Conservation (phyloP, 2,113 vertebrate species). For the Hucho hucho region DNA sequence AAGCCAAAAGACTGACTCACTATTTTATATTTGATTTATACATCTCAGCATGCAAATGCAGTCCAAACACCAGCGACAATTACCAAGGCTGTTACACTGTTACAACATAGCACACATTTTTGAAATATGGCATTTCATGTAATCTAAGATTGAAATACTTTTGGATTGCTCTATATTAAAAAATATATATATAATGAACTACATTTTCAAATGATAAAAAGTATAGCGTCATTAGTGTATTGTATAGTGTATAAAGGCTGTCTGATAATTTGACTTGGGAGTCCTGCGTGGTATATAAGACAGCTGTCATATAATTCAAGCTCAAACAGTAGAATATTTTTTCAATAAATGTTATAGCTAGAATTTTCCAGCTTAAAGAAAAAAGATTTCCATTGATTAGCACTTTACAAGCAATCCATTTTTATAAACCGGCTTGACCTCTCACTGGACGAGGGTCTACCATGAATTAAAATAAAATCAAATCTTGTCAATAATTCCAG, state of each 20-base stretch:
- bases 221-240: neutral
- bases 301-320: constrained; percentile 44
- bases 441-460: constrained; percentile 65
- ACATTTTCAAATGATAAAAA: constrained; percentile 3
- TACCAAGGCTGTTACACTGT: constrained; percentile 7
- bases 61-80: constrained; percentile 33
- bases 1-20: constrained; percentile 60
- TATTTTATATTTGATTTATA: constrained; percentile 59
- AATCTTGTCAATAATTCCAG: constrained; percentile 44
- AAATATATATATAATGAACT: too few species aligned
- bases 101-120: neutral
- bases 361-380: constrained; percentile 79
- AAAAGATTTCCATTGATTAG: constrained; percentile 91
- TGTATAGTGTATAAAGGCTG: neutral
- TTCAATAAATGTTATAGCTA: constrained; percentile 75
- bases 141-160: neutral
- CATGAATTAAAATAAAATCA: constrained; percentile 55
- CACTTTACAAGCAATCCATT: constrained; percentile 85
- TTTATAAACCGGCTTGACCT: constrained; percentile 86
- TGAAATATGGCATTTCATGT: neutral
- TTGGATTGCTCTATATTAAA: neutral
- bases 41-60: constrained; percentile 37
- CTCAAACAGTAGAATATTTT: constrained; percentile 33
- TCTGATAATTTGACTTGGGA: constrained; percentile 2
- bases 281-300: constrained; percentile 32